Evolutionary conservation across 2,113 vertebrate genomes (phyloP).

Genomic region (Siniperca chuatsi): DNA sequence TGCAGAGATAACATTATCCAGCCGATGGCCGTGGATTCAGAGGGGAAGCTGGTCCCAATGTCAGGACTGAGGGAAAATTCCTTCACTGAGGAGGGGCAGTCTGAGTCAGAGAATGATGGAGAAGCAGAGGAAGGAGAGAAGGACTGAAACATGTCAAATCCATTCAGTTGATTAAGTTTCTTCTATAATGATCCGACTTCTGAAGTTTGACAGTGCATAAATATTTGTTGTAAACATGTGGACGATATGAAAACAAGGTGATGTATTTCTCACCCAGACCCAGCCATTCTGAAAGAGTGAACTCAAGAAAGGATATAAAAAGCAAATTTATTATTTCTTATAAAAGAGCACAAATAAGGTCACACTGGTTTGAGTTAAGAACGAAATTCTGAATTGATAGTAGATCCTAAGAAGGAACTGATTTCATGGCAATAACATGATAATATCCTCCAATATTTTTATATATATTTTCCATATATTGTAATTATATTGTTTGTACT

Average conservation of each 20-base stretch:
- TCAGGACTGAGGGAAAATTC: conserved; percentile 51
- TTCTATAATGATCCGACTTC: conserved; percentile 25
- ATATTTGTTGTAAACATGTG: not conserved
- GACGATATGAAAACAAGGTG: not conserved
- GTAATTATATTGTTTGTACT: not conserved
- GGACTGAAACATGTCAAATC: conserved; percentile 38
- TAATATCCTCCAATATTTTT: conserved; percentile 14
- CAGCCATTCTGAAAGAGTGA: not conserved
- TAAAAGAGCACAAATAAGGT: conserved; percentile 1
- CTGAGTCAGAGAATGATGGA: conserved; percentile 59
- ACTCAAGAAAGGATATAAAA: not conserved
- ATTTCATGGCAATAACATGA: not conserved
- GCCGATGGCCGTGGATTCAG: conserved; percentile 76
- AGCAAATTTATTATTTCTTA: no score
- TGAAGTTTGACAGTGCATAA: conserved; percentile 1
- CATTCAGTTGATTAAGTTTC: not conserved
- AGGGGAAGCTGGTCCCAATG: conserved; percentile 77
- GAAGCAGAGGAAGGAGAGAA: conserved; percentile 51
- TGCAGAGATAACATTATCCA: conserved; percentile 77
- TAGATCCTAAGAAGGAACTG: conserved; percentile 20
- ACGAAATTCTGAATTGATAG: conserved; percentile 20
- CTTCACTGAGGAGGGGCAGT: conserved; percentile 54
- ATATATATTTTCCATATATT: conserved; percentile 25
- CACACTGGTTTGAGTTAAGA: conserved; percentile 15
- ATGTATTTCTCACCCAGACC: not conserved